These are phyloP conservation scores for Gymnoscopelus microlampas DNA, from an alignment of 2,797 vertebrate genomes.

Conservation along the genomic window DNA sequence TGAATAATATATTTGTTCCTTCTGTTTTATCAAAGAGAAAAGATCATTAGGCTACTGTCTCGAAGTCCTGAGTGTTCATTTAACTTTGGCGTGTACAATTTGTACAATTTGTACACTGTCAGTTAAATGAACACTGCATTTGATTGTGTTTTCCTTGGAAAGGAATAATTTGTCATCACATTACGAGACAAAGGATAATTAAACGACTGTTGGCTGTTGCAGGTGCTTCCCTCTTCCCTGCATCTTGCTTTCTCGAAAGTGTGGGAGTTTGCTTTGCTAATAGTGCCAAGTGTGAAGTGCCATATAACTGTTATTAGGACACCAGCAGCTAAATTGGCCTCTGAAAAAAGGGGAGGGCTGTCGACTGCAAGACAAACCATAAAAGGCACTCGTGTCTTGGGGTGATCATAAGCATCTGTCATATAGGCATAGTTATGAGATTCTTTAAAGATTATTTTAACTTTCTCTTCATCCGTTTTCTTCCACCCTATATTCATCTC, in stretches of 20 bases:
- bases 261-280: background rate
- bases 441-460: conserved; percentile 9
- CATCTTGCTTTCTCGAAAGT: conserved; percentile 5
- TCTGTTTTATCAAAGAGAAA: too few species aligned
- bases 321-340: conserved; percentile 40
- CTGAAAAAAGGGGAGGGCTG: conserved; percentile 14
- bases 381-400: conserved; percentile 1
- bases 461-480: background rate
- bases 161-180: conserved; percentile 1
- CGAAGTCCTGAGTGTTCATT: too few species aligned
- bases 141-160: too few species aligned
- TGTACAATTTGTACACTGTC: too few species aligned
- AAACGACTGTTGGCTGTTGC: conserved; percentile 29
- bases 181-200: conserved; percentile 44
- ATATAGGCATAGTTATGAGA: too few species aligned
- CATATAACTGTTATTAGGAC: conserved; percentile 55
- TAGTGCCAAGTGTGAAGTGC: conserved; percentile 22
- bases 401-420: conserved; percentile 13
- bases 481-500: background rate
- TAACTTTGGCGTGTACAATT: too few species aligned
- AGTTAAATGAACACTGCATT: too few species aligned
- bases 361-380: conserved; percentile 33
- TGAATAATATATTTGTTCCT: too few species aligned
- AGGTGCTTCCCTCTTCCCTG: conserved; percentile 52
- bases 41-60: too few species aligned